phyloP scores from a whole-genome alignment of 2,113 vertebrate species.

The Platycercus adscitus region DNA sequence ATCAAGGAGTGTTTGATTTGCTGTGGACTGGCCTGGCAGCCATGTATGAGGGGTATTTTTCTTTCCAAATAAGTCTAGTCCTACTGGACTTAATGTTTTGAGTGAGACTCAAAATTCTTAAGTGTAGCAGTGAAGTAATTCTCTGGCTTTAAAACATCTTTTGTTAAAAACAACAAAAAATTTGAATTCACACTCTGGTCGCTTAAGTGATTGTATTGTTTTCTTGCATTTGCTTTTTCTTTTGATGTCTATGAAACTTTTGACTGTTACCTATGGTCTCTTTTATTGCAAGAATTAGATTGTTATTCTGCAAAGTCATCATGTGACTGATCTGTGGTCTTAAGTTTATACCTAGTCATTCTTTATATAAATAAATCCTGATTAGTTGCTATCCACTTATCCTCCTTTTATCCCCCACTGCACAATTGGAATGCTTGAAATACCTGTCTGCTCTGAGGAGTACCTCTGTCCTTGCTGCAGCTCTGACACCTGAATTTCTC shows the following conservation, averaged over 20 bases:
- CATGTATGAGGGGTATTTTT: neutral
- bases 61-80: neutral
- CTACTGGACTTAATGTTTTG: neutral
- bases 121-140: neutral
- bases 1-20: neutral
- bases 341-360: conserved; percentile 32
- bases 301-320: conserved; percentile 28
- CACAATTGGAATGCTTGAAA: neutral
- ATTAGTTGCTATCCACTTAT: conserved; percentile 20
- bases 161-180: neutral
- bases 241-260: neutral
- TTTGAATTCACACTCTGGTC: neutral
- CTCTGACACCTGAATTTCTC: neutral
- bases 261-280: neutral
- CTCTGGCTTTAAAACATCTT: neutral
- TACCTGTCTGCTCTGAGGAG: neutral
- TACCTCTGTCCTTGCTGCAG: neutral
- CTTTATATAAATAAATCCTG: conserved; percentile 31
- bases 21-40: neutral
- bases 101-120: neutral
- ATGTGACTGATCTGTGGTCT: neutral
- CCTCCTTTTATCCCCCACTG: neutral
- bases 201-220: neutral
- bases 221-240: neutral
- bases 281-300: neutral